phyloP scores from a whole-genome alignment of 2,797 vertebrate species.

The Eulemur rubriventer region DNA sequence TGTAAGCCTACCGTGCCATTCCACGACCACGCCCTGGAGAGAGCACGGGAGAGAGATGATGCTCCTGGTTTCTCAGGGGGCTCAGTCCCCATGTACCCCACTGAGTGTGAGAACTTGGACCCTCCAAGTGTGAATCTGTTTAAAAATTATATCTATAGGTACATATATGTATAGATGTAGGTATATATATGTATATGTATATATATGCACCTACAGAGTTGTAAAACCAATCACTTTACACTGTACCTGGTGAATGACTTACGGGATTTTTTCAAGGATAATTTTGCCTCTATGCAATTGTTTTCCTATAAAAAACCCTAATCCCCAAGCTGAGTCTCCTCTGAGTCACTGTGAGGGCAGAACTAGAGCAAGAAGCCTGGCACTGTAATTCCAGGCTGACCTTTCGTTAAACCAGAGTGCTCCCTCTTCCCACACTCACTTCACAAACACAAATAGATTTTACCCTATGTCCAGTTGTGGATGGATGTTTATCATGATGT shows the following conservation, averaged over 20 bases:
- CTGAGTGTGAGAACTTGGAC: not conserved
- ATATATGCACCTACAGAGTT: not conserved
- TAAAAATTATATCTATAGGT: not conserved
- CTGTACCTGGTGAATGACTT: not conserved
- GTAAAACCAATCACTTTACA: not conserved
- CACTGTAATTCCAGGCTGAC: not conserved
- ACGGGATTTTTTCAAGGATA: not conserved
- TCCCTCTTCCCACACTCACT: not conserved
- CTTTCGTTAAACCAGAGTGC: accelerated
- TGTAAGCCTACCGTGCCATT: not conserved
- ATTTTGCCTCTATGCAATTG: not conserved
- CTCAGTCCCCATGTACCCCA: not conserved
- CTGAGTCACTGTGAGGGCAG: not conserved
- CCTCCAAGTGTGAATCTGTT: not conserved
- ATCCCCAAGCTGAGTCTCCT: not conserved
- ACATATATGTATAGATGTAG: not conserved
- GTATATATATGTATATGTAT: no score
- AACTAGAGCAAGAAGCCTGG: not conserved
- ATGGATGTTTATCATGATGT: no score
- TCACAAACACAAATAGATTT: not conserved
- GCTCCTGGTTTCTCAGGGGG: not conserved
- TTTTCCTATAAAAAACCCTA: not conserved
- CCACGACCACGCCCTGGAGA: not conserved
- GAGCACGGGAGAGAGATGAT: not conserved
- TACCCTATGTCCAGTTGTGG: not conserved